phyloP scores from a whole-genome alignment of 92 coral and sea anemone genomes.

The Bergia sp. region DNA sequence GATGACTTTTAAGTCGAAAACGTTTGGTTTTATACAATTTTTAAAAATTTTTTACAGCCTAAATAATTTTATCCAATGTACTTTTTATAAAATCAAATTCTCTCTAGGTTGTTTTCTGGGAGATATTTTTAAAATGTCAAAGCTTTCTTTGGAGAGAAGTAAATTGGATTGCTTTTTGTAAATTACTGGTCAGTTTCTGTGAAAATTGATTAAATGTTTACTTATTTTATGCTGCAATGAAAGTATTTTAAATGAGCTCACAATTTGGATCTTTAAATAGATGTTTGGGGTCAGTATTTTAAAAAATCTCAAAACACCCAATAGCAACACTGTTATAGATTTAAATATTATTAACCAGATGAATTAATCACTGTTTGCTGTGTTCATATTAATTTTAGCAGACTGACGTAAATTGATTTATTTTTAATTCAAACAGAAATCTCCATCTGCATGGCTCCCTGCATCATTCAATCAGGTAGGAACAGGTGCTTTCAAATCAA shows the following conservation, averaged over 20 bases:
- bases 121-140: no score
- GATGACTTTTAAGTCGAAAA: no score
- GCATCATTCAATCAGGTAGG: slow-evolving; percentile 98
- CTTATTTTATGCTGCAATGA: background rate
- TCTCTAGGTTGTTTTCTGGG: no score
- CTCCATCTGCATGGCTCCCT: slow-evolving; percentile 94
- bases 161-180: no score
- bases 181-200: background rate
- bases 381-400: background rate
- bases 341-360: background rate
- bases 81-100: no score
- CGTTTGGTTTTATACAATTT: no score
- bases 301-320: background rate
- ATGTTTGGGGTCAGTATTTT: background rate
- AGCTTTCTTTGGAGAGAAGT: no score
- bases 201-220: background rate
- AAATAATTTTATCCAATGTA: no score
- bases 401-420: background rate
- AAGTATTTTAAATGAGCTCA: background rate
- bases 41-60: no score
- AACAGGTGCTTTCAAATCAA: background rate
- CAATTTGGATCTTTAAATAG: background rate
- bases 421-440: slow-evolving; percentile 58
- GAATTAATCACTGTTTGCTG: background rate
- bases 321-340: background rate